Evolutionary conservation across 1,140 invertebrate genomes (phyloP), one percentile per base, ranked within the genome.

Genomic region (Bombus superbus): DNA sequence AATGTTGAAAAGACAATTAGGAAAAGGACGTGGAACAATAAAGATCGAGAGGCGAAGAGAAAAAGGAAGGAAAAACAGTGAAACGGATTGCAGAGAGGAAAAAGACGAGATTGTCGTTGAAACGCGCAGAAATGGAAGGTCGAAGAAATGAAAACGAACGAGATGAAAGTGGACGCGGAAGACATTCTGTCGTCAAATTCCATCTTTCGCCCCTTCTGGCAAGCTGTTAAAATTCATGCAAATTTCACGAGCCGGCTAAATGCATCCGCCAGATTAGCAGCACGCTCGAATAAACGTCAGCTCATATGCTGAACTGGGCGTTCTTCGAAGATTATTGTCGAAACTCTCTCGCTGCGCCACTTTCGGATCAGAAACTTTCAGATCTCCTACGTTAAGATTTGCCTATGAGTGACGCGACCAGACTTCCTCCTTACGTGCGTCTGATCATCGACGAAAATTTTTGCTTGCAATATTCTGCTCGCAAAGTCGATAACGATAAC

Each of bases 281-380:
- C 15, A 53, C 53, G 83, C 59, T 75, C 35, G 38, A 64, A 78
- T 77, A 76, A 82, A 64, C 75, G 73, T 86, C 40, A 74, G 44
- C 83, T 85, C 80, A 84, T 57, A 40, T 25, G 68, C 22, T 10
- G 83, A 42, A 72, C n/a, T 9, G 10, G 4, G 11, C 44, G 35
- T 69, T 77, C 47, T 69, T 75, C 73, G 28, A 76, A 75, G 81
- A 83, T 78, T 83, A 83, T 78, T 64, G 59, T 57, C 40, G 81
- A n/a, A 69, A 66, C 73, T 68, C 59, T 18, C 1, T 2, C 18
- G 40, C 25, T 53, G 72, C 38, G 59, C 42, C 64, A 42, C 44
- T 69, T 69, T 13, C 22, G 38, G 74, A 77, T 77, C 62, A 18
- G 59, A 62, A 62, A 62, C 59, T 62, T 62, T n/a, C 28, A 62